Percentiles rank a stretch among this genome's conserved stretches.
Evolutionary conservation across 37 sponge, comb jelly and placozoan genomes (phyloP).

Genomic region (Theonella swinhoei): DNA sequence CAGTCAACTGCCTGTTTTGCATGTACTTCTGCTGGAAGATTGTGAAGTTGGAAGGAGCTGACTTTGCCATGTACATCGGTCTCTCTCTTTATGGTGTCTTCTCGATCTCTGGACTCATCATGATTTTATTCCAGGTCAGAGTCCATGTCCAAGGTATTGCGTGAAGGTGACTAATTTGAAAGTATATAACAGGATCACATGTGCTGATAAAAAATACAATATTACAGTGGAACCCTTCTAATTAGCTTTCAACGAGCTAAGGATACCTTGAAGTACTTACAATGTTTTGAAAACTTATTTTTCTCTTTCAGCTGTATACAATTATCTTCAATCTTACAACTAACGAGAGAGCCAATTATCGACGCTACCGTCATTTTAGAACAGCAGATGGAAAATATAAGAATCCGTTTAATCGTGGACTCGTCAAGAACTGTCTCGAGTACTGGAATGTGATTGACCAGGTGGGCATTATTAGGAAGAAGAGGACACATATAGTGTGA

Average conservation of each 20-base stretch:
- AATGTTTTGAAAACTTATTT: too few species aligned
- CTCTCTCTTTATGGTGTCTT: slow-evolving; percentile 32
- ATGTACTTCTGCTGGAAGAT: slow-evolving; percentile 47
- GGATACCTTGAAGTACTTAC: too few species aligned
- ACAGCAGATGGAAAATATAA: slow-evolving; percentile 54
- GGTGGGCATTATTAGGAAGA: not conserved
- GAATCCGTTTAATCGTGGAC: slow-evolving; percentile 85
- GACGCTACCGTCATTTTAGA: slow-evolving; percentile 78
- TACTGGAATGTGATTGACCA: slow-evolving; percentile 62
- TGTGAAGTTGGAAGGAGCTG: slow-evolving; percentile 32
- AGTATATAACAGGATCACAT: too few species aligned
- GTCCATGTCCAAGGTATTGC: too few species aligned
- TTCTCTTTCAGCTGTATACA: slow-evolving; percentile 26
- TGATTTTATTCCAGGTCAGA: slow-evolving; percentile 48
- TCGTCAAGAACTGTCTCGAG: slow-evolving; percentile 73
- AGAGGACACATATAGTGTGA: not conserved
- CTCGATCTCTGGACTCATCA: slow-evolving; percentile 53
- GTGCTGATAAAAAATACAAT: too few species aligned
- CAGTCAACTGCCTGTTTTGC: slow-evolving; percentile 48
- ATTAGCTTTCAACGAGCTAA: slow-evolving; percentile 10
- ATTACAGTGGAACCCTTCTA: too few species aligned
- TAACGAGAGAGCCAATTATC: slow-evolving; percentile 72
- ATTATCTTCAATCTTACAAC: slow-evolving; percentile 76
- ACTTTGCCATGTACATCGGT: slow-evolving; percentile 35
- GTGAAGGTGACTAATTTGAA: too few species aligned